Evolutionary conservation across 2,797 vertebrate genomes (phyloP), one percentile per base, ranked within the genome.

Genomic region (Lacerta bilineata): DNA sequence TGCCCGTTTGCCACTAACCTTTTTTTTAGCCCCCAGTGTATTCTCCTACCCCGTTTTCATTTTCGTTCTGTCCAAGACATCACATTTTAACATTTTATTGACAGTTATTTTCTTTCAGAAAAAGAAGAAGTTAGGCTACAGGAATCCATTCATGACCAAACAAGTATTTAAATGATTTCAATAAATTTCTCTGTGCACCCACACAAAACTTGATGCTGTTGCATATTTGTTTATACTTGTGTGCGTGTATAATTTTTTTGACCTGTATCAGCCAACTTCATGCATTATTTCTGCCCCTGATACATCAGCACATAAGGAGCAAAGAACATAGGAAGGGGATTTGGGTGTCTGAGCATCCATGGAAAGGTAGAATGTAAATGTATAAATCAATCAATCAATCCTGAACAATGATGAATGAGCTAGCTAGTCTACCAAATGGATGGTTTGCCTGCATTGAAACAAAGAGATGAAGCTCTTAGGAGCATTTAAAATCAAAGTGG

Each of bases 91-190:
- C 3, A 83, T 90, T 94, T 91, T 94, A 94, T 90, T 94, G 75
- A 93, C 84, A 89, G 27, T 17, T 33, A 15, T 94, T 27, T 93
- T 84, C 89, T 95, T 95, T 90, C 92, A 23, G 89, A 91, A 7
- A 1, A 93, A 89, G 75, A 90, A 2, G 75, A 1, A 85, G 4
- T 20, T 89, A 91, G 36, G 88, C 18, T 3, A 90, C 94, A 92
- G 50, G 23, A 7, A 13, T 91, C 3, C 4, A 85, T 78, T 93
- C 85, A 36, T 3, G 3, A 85, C n/a, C 39, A 55, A 36, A 8
- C 75, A 83, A 89, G 59, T n/a, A 87, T 23, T 7, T 90, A 41
- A 92, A 91, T 18, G 90, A 5, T 1, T 88, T 87, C 18, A 55
- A 69, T 75, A 36, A 27, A 71, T 46, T 71, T 71, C 4, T 15